These are phyloP conservation scores for Cettia cetti DNA, from an alignment of 2,113 vertebrate genomes.

Conservation along the genomic window DNA sequence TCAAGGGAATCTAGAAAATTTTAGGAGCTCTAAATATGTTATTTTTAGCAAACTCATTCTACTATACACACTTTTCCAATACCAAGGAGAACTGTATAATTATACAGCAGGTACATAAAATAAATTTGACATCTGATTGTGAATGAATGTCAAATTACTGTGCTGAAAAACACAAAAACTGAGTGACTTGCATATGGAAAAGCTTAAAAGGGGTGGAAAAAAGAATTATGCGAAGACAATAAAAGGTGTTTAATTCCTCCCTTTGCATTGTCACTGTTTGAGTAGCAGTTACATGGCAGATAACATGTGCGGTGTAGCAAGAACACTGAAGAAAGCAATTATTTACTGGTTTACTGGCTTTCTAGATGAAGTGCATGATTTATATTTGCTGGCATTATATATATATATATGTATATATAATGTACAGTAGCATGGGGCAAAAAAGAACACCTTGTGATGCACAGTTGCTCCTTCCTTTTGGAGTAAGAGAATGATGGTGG, in stretches of 20 bases:
- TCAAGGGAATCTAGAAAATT: not conserved
- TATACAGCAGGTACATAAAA: not conserved
- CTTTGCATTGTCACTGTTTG: not conserved
- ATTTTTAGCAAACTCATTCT: not conserved
- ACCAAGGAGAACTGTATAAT: not conserved
- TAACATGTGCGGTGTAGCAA: not conserved
- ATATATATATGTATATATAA: not conserved
- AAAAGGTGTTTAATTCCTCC: not conserved
- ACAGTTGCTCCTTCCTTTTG: not conserved
- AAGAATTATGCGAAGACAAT: not conserved
- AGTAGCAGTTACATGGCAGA: constrained; percentile 2
- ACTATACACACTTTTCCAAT: not conserved
- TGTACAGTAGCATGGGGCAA: not conserved
- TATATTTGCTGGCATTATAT: not conserved
- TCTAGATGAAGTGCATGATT: not conserved
- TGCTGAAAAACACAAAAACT: not conserved
- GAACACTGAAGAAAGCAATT: not conserved
- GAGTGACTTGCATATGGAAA: not conserved
- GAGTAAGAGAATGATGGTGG: not conserved
- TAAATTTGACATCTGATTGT: constrained; percentile 12
- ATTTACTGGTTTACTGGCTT: not conserved
- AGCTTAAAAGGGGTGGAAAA: not conserved
- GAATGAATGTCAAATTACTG: constrained; percentile 22
- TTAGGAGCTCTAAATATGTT: not conserved
- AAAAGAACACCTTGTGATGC: not conserved